Conservation (phyloP, 2,888 invertebrate species). For the Megalurothrips usitatus region DNA sequence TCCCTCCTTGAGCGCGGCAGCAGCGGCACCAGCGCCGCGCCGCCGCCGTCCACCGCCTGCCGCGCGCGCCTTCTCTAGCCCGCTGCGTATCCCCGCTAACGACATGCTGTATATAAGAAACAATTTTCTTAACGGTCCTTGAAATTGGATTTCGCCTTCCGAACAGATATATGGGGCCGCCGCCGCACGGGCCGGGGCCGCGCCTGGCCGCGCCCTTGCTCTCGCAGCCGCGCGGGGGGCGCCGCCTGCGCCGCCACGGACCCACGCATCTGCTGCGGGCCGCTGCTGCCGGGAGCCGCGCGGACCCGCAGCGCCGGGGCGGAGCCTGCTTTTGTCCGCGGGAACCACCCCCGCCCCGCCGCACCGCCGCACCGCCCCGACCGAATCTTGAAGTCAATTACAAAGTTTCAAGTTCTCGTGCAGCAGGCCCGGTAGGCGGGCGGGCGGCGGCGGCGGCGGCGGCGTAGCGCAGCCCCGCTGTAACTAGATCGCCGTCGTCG, state of each 20-base stretch:
- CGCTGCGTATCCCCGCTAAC: neutral
- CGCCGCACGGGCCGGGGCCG: neutral
- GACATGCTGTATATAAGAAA: constrained; percentile 23
- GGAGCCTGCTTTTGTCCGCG: too few relatives aligned
- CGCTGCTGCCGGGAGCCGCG: too few relatives aligned
- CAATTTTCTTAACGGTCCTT: constrained; percentile 26
- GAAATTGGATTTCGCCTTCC: constrained; percentile 24
- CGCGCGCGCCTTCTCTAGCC: neutral
- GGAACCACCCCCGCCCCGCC: neutral
- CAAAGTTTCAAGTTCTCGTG: constrained; percentile 9
- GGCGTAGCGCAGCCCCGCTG: neutral
- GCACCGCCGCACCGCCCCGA: neutral
- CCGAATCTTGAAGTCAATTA: constrained; percentile 20
- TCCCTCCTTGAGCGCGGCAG: neutral
- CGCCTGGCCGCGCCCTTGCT: neutral
- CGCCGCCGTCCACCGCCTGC: neutral
- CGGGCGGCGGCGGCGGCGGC: neutral
- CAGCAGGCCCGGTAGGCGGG: neutral
- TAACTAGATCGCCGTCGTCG: neutral
- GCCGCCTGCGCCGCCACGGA: too few relatives aligned
- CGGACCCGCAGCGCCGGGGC: too few relatives aligned
- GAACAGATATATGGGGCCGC: constrained; percentile 1
- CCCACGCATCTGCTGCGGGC: too few relatives aligned
- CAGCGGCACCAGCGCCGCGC: neutral
- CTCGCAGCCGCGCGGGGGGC: too few relatives aligned